phyloP scores from a whole-genome alignment of 2,888 invertebrate genomes.

The Orchesellides sinensis region DNA sequence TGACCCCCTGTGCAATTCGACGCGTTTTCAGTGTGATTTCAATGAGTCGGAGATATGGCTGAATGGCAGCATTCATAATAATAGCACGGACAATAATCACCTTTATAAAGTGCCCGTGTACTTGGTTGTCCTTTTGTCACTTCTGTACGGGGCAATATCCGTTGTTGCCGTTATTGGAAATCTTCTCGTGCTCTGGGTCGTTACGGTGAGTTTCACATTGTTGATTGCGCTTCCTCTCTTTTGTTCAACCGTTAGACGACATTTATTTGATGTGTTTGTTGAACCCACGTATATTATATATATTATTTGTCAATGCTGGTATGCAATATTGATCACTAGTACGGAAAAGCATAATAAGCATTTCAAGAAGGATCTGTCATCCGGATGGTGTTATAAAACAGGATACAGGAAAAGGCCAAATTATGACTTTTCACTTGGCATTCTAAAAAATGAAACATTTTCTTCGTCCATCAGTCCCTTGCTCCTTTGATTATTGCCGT shows the following conservation, averaged over 20 bases:
- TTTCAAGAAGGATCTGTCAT: too few species aligned
- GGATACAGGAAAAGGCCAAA: too few species aligned
- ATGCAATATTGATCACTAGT: too few species aligned
- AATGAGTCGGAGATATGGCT: constrained; percentile 8
- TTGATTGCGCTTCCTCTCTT: background rate
- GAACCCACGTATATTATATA: too few species aligned
- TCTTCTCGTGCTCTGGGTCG: constrained; percentile 90
- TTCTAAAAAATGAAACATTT: too few species aligned
- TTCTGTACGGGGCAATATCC: constrained; percentile 89
- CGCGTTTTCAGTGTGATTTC: background rate
- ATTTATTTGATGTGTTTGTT: too few species aligned
- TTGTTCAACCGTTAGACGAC: background rate
- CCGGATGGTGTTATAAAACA: too few species aligned
- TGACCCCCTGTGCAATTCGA: constrained; percentile 7
- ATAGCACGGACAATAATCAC: constrained; percentile 73
- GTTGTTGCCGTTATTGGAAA: constrained; percentile 89
- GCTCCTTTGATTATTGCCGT: too few species aligned
- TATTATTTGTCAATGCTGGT: too few species aligned
- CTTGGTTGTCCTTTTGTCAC: constrained; percentile 85
- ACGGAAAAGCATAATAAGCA: too few species aligned
- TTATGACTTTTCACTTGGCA: too few species aligned
- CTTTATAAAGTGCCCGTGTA: constrained; percentile 86
- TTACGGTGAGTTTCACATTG: constrained; percentile 81
- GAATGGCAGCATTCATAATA: constrained; percentile 14
- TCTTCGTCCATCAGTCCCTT: too few species aligned